Conservation (phyloP, 2,888 invertebrate species). For the Mongoloraphidia duomilia region DNA sequence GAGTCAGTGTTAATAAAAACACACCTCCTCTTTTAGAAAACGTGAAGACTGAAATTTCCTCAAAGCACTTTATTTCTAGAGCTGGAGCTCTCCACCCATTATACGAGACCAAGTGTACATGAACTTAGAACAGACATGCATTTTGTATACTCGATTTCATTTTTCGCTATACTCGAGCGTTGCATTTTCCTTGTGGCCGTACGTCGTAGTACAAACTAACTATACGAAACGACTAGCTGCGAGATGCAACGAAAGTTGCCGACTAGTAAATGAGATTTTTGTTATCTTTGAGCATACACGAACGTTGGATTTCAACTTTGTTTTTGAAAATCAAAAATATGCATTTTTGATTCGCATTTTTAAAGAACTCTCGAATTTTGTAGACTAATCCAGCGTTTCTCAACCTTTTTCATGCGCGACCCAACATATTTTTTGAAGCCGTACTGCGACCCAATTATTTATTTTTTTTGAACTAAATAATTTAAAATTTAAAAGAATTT, state of each 20-base stretch:
- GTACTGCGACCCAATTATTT: too few species aligned
- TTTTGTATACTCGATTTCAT: not conserved
- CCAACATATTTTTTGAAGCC: too few species aligned
- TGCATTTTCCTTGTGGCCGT: not conserved
- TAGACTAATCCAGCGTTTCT: too few species aligned
- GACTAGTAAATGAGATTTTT: constrained; percentile 9
- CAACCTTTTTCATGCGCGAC: too few species aligned
- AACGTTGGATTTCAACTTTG: too few species aligned
- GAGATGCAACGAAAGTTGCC: constrained; percentile 5
- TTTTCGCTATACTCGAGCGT: not conserved
- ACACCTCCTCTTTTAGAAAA: not conserved
- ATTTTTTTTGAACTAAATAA: too few species aligned
- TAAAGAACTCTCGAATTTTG: too few species aligned
- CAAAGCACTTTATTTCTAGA: constrained; percentile 6
- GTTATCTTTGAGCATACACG: not conserved
- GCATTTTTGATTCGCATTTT: too few species aligned
- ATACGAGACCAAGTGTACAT: constrained; percentile 1
- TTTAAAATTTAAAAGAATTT: too few species aligned
- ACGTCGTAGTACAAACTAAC: constrained; percentile 1
- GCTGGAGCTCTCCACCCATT: constrained; percentile 6
- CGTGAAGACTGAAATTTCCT: constrained; percentile 7
- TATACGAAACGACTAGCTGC: constrained; percentile 1
- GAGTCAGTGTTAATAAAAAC: too few species aligned
- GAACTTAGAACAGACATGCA: not conserved
- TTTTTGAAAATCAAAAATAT: too few species aligned